phyloP scores from a whole-genome alignment of 1,140 invertebrate genomes.

The Megalopta genalis region DNA sequence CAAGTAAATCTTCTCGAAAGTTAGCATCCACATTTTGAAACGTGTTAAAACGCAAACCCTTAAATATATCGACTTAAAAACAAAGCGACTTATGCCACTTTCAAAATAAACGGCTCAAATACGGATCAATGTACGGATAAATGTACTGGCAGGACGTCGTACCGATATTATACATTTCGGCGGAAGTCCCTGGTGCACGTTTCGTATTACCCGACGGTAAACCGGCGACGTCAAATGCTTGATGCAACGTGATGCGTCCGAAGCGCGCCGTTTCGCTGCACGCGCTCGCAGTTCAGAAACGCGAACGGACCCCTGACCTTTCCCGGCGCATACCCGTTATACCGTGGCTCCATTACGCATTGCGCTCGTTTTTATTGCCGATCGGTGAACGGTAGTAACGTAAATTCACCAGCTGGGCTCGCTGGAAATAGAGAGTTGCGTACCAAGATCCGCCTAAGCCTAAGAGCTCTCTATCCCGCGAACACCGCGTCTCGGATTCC shows the following conservation, averaged over 20 bases:
- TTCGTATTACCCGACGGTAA: too few relatives aligned
- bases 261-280: neutral
- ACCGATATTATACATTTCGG: too few relatives aligned
- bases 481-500: constrained; percentile 51
- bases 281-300: constrained; percentile 42
- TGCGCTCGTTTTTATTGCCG: constrained; percentile 64
- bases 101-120: too few relatives aligned
- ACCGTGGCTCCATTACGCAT: constrained; percentile 61
- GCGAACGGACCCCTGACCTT: constrained; percentile 65
- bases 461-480: constrained; percentile 43
- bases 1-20: too few relatives aligned
- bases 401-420: constrained; percentile 50
- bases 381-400: constrained; percentile 64
- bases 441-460: constrained; percentile 49
- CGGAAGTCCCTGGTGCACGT: too few relatives aligned
- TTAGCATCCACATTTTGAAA: too few relatives aligned
- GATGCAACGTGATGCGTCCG: neutral
- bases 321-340: constrained; percentile 57
- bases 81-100: too few relatives aligned
- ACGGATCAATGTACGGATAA: too few relatives aligned
- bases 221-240: too few relatives aligned
- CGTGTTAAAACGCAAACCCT: too few relatives aligned
- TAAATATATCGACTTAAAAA: too few relatives aligned
- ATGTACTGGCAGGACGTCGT: too few relatives aligned
- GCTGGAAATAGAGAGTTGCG: constrained; percentile 37